Base-by-base conservation (phyloP, 2,797 vertebrate species). In the Diglossa cyanea region DNA sequence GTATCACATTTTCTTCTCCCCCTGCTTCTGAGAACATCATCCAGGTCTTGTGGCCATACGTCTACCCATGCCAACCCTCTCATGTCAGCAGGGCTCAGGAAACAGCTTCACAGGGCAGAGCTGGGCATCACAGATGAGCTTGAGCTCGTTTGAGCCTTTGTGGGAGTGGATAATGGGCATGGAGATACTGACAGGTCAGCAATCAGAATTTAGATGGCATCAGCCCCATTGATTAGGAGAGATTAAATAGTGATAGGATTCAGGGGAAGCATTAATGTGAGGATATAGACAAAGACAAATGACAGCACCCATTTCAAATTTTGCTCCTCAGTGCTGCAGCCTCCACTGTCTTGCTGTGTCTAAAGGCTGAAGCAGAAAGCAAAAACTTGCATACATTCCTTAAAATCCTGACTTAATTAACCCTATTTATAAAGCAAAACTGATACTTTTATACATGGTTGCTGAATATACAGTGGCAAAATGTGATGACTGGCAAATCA, bases 361-460 rank as follows among this genome's bases (percentile, higher is more conserved):
- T 48, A 13, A 65, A 62, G 4, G 6, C 1, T 60, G 51, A 91
- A 60, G 23, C 37, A 23, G 45, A 68, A 65, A 51, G 28, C 45
- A 72, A 26, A 80, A 72, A 23, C 1, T 10, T 8, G 3, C 13
- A 10, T 17, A 11, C 1, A 2, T 2, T 15, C 26, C 14, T 50
- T 55, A 70, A 84, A 90, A 45, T 21, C 58, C 25, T 77, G 31
- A 33, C 17, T 28, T 37, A 33, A 42, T 20, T 30, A 42, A n/a
- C 17, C 5, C 16, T 12, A 2, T 44, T 66, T 70, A 18, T 35
- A 51, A 44, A 50, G 40, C 31, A 65, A 42, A 73, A 26, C 23
- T 68, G 3, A 44, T 83, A 20, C 17, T 79, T 67, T 79, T 60
- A 16, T 30, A 24, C 1, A 6, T 1, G 19, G 9, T 51, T 74